These are phyloP conservation scores for Chaetophractus vellerosus DNA, from an alignment of 2,797 vertebrate species.

Conservation along the genomic window DNA sequence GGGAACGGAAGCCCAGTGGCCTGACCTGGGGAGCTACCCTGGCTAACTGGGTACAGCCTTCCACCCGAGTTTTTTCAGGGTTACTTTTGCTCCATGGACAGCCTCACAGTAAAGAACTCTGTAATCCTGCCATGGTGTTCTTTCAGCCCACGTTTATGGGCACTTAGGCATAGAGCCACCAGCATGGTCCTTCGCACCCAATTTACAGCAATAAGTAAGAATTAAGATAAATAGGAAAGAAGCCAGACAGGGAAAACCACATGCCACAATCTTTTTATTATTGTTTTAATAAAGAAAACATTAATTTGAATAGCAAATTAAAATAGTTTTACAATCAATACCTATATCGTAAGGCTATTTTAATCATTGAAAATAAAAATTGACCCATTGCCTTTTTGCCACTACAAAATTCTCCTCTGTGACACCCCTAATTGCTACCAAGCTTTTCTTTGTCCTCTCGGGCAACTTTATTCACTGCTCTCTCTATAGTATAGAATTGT, in stretches of 20 bases:
- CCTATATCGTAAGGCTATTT: neutral
- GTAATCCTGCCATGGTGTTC: neutral
- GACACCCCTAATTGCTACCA: neutral
- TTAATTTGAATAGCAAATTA: conserved; percentile 37
- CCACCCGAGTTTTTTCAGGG: neutral
- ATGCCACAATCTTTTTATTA: neutral
- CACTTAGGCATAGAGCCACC: neutral
- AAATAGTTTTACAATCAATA: neutral
- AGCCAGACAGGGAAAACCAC: neutral
- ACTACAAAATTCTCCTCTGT: neutral
- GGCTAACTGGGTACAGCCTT: neutral
- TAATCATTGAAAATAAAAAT: neutral
- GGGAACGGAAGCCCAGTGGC: neutral
- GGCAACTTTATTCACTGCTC: neutral
- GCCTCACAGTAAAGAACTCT: neutral
- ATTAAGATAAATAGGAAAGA: neutral
- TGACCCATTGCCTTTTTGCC: neutral
- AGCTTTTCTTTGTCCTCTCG: neutral
- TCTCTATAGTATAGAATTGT: neutral
- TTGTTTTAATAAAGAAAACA: conserved; percentile 42
- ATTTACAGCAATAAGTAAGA: neutral
- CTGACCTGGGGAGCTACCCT: neutral
- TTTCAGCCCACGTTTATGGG: neutral
- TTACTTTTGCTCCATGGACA: neutral
- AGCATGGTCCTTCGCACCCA: neutral